Evolutionary conservation across 2,888 invertebrate species (phyloP).

Genomic region (Biston betularia): DNA sequence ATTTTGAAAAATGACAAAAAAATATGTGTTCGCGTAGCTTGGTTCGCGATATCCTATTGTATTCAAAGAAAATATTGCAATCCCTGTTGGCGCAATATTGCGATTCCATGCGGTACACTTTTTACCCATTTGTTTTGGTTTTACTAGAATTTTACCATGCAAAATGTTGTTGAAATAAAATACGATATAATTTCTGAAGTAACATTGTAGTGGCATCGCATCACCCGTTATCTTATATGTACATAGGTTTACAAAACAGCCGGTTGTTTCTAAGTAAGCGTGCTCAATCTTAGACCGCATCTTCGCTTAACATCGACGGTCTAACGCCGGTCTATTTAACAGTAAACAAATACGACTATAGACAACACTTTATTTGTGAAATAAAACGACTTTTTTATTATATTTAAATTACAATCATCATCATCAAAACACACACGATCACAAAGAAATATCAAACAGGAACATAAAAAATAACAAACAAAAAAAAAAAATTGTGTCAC

Average conservation of each 20-base stretch:
- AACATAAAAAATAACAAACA: too few relatives aligned
- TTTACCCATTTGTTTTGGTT: slow-evolving; percentile 54
- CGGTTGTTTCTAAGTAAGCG: too few relatives aligned
- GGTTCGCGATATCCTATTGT: slow-evolving; percentile 63
- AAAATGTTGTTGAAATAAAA: slow-evolving; percentile 42
- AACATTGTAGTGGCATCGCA: background rate
- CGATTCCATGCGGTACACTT: slow-evolving; percentile 60
- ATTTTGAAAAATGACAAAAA: slow-evolving; percentile 50
- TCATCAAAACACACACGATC: too few relatives aligned
- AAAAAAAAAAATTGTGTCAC: too few relatives aligned
- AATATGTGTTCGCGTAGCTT: slow-evolving; percentile 44
- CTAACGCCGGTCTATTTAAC: too few relatives aligned
- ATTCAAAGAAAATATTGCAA: slow-evolving; percentile 69
- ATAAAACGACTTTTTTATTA: background rate
- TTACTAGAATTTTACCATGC: slow-evolving; percentile 38
- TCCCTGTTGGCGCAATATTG: slow-evolving; percentile 59
- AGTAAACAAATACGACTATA: too few relatives aligned
- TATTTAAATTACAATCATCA: background rate
- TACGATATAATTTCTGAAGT: background rate
- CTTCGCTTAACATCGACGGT: too few relatives aligned
- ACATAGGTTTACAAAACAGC: too few relatives aligned
- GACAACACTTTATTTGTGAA: too few relatives aligned
- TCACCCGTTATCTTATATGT: too few relatives aligned
- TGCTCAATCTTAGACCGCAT: too few relatives aligned
- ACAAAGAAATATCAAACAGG: too few relatives aligned